Evolutionary conservation across 2,113 vertebrate species (phyloP), one percentile per base, ranked within the genome.

Genomic region (Neolamprologus variostigma): DNA sequence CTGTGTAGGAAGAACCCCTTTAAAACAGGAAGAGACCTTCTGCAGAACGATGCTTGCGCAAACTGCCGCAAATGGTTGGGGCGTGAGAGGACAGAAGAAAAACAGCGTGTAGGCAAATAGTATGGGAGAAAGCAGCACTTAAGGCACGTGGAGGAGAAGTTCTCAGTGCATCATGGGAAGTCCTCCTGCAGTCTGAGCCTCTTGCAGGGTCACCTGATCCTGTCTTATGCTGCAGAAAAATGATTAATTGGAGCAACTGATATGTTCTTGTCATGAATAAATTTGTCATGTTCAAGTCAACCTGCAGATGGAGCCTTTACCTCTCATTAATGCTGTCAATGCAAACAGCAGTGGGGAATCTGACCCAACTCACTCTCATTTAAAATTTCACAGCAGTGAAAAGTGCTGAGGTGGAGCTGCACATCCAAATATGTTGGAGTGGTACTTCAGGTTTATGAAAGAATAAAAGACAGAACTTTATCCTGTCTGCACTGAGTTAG

Each of bases 91-190:
- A 66, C 59, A 5, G 59, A 68, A 71, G 11, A 71, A 40, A 9
- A 71, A 42, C 61, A 23, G 12, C 8, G 0, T 9, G 0, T 23
- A 23, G 66, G 33, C 63, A 68, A 68, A 68, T 42, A 6, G 35
- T 68, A 9, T 16, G n/a, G 3, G 66, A 71, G 35, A 42, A 14
- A 71, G 66, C n/a, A 40, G n/a, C 35, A 40, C n/a, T 40, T 21
- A 21, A 40, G 11, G n/a, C 11, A 23, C 3, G 0, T 9, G n/a
- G 31, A 35, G 59, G 1, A 66, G 61, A 71, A 71, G 66, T 71
- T 71, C n/a, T 71, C 37, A 23, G 37, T 40, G 35, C 0, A 42
- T 42, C 35, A 42, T 0, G 8, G 8, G 35, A 71, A 71, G 66
- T 42, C 37, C 35, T 42, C 35, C 35, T 71, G 35, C 35, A 71